Evolutionary conservation across 2,888 invertebrate genomes (phyloP).

Genomic region (Tetranychus piercei): DNA sequence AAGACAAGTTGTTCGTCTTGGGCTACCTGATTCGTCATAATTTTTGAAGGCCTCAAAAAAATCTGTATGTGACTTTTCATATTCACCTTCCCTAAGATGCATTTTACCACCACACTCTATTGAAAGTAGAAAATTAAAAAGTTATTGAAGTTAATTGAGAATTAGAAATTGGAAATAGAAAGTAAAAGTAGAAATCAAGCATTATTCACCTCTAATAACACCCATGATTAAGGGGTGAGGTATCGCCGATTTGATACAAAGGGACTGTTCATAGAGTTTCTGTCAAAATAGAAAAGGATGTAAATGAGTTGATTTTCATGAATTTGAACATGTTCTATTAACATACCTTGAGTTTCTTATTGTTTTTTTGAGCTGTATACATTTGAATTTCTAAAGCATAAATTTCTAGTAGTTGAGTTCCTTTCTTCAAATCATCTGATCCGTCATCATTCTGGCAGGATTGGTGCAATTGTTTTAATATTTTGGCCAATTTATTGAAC

Average conservation of each 20-base stretch:
- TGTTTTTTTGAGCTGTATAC: slow-evolving; percentile 99
- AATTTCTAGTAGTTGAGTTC: slow-evolving; percentile 89
- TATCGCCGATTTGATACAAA: slow-evolving; percentile 96
- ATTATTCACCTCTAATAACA: slow-evolving; percentile 55
- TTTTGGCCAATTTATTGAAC: slow-evolving; percentile 75
- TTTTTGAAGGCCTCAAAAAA: slow-evolving; percentile 99
- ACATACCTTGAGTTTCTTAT: slow-evolving; percentile 64
- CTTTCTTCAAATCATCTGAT: slow-evolving; percentile 90
- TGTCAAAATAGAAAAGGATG: slow-evolving; percentile 24
- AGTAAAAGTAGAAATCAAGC: slow-evolving; percentile 14
- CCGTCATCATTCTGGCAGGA: slow-evolving; percentile 97
- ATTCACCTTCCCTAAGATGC: slow-evolving; percentile 95
- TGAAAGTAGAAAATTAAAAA: slow-evolving; percentile 23
- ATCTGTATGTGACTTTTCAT: slow-evolving; percentile 95
- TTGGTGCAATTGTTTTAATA: slow-evolving; percentile 85
- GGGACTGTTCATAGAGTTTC: slow-evolving; percentile 86
- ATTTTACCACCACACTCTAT: slow-evolving; percentile 96
- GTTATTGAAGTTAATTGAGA: background rate
- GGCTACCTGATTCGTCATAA: slow-evolving; percentile 96
- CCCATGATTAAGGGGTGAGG: slow-evolving; percentile 99
- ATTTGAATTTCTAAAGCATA: slow-evolving; percentile 98
- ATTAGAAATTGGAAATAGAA: slow-evolving; percentile 9
- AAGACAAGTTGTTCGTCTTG: slow-evolving; percentile 82
- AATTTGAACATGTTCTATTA: background rate
- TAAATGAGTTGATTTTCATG: background rate